Evolutionary conservation across 2,888 invertebrate genomes (phyloP).

Genomic region (Amiota mariae): DNA sequence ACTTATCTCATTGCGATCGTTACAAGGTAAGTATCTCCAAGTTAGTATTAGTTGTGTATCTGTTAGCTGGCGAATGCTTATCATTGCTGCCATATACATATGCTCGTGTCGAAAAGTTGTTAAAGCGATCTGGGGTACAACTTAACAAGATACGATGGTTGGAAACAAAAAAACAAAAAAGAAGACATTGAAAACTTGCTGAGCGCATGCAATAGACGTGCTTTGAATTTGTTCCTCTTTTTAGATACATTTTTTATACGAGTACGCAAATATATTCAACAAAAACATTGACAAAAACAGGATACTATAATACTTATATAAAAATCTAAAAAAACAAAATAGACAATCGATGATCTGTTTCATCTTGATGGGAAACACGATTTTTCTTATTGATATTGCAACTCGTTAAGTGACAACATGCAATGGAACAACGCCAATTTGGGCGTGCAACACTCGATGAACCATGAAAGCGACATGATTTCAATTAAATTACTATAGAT

Average conservation of each 20-base stretch:
- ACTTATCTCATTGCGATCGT: conserved; percentile 6
- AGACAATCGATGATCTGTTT: no score
- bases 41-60: neutral
- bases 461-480: conserved; percentile 5
- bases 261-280: neutral
- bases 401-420: no score
- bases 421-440: no score
- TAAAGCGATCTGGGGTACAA: neutral
- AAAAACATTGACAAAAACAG: no score
- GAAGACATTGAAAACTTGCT: neutral
- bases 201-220: neutral
- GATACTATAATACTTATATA: no score
- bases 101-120: conserved; percentile 5
- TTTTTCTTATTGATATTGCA: no score
- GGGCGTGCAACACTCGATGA: neutral
- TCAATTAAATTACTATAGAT: neutral
- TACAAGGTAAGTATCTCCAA: neutral
- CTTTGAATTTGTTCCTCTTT: neutral
- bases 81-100: neutral
- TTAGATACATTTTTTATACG: neutral
- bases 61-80: neutral
- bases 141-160: neutral
- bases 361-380: no score
- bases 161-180: neutral
- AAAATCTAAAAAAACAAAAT: no score